A percentile compares a stretch with the other conserved stretches of the same genome.
These are phyloP conservation scores for Porites divaricata DNA, from an alignment of 92 coral and sea anemone genomes.

Conservation along the genomic window DNA sequence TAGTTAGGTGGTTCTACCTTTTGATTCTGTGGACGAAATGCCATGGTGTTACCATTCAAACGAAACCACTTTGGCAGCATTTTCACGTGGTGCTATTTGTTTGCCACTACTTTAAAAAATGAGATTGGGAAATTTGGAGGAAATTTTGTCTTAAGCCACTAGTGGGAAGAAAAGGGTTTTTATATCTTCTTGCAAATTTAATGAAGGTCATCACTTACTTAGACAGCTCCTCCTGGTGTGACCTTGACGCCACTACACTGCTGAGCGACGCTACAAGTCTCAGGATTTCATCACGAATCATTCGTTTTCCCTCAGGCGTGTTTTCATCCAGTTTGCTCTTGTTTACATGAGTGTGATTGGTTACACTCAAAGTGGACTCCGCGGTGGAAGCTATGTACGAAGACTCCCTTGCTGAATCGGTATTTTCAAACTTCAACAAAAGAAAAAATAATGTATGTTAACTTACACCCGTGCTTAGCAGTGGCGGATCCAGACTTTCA, in stretches of 20 bases:
- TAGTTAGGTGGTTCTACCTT: too few species aligned
- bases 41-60: too few species aligned
- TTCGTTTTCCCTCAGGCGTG: constrained; percentile 72
- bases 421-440: constrained; percentile 16
- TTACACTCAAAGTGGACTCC: constrained; percentile 36
- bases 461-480: too few species aligned
- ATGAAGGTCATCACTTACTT: constrained; percentile 57
- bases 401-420: constrained; percentile 9
- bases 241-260: constrained; percentile 91
- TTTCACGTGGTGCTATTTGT: too few species aligned
- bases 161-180: background rate
- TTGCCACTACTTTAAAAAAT: too few species aligned
- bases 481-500: too few species aligned
- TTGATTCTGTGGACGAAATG: too few species aligned
- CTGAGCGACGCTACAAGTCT: constrained; percentile 85
- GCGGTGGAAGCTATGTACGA: constrained; percentile 34
- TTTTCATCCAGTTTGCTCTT: constrained; percentile 64
- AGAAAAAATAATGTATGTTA: background rate
- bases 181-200: too few species aligned
- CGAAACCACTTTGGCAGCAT: too few species aligned
- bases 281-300: constrained; percentile 81
- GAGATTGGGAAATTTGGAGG: too few species aligned
- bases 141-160: too few species aligned
- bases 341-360: constrained; percentile 31
- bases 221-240: constrained; percentile 88